A percentile compares a stretch with the other conserved stretches of the same genome.
phyloP scores from a whole-genome alignment of 2,888 invertebrate species.

The Macropis europaea region DNA sequence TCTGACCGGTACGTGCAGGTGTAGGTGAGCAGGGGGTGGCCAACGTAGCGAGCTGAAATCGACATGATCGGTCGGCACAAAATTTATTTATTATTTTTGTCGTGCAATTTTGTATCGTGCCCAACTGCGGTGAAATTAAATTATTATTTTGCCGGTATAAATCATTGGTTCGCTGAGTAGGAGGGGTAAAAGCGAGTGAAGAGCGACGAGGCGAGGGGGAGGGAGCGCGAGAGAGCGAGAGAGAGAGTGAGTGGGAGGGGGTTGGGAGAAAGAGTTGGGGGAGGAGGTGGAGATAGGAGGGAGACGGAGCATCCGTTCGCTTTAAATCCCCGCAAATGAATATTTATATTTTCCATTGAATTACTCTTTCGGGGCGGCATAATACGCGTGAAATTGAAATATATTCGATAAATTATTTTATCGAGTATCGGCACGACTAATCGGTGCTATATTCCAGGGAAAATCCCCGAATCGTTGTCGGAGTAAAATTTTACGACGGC shows the following conservation, averaged over 20 bases:
- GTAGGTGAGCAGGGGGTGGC: constrained; percentile 56
- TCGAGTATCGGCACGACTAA: constrained; percentile 75
- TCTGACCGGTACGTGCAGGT: constrained; percentile 51
- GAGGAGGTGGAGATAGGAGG: constrained; percentile 13
- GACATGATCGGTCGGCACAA: constrained; percentile 73
- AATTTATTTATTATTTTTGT: constrained; percentile 80
- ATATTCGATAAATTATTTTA: constrained; percentile 79
- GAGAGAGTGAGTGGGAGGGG: constrained; percentile 3
- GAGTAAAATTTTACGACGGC: constrained; percentile 50
- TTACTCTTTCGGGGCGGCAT: constrained; percentile 78
- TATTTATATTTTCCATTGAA: constrained; percentile 80
- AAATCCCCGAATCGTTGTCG: constrained; percentile 55
- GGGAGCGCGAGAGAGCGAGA: constrained; percentile 27
- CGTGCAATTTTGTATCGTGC: constrained; percentile 78
- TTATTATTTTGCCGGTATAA: constrained; percentile 79
- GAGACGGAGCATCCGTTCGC: constrained; percentile 65
- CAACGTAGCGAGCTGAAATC: constrained; percentile 68
- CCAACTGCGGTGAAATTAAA: constrained; percentile 79
- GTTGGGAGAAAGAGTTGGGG: neutral
- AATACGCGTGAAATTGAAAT: constrained; percentile 79
- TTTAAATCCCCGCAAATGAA: constrained; percentile 76
- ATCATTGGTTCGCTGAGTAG: constrained; percentile 67
- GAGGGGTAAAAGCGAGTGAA: constrained; percentile 43
- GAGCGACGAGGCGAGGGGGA: constrained; percentile 18
- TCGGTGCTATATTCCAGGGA: constrained; percentile 72